A percentile compares a stretch with the other conserved stretches of the same genome.
Conservation (phyloP, 2,113 vertebrate genomes). For the Tor tambroides region DNA sequence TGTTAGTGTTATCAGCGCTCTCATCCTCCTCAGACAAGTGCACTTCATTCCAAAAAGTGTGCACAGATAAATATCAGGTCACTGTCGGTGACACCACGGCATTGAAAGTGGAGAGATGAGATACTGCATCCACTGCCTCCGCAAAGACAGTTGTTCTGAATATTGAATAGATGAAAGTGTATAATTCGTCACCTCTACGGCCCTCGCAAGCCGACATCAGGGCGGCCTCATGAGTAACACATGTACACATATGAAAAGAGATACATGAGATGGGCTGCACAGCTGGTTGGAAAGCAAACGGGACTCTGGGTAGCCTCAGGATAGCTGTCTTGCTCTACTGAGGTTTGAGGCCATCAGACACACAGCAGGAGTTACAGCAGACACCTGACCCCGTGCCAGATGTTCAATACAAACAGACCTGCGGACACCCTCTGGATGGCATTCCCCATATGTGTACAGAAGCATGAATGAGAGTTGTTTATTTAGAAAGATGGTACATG, state of each 20-base stretch:
- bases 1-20: no score
- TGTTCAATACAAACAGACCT: slow-evolving; percentile 18
- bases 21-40: no score
- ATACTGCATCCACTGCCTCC: no score
- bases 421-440: not conserved
- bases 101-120: no score
- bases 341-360: slow-evolving; percentile 16
- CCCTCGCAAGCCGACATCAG: no score
- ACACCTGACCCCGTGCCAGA: slow-evolving; percentile 7
- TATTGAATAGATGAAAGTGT: no score
- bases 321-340: not conserved
- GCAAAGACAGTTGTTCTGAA: no score
- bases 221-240: not conserved
- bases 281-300: not conserved
- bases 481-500: not conserved
- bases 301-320: slow-evolving; percentile 13
- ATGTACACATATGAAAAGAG: not conserved
- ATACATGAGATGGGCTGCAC: not conserved
- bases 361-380: slow-evolving; percentile 6
- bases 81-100: no score
- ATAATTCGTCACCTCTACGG: no score
- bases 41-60: no score
- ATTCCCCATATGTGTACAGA: not conserved
- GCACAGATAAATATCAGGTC: no score
- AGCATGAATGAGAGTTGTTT: not conserved